Percentiles rank a stretch among this genome's conserved stretches.
These are phyloP conservation scores for Archocentrus centrarchus DNA, from an alignment of 2,113 vertebrate species.

Conservation along the genomic window DNA sequence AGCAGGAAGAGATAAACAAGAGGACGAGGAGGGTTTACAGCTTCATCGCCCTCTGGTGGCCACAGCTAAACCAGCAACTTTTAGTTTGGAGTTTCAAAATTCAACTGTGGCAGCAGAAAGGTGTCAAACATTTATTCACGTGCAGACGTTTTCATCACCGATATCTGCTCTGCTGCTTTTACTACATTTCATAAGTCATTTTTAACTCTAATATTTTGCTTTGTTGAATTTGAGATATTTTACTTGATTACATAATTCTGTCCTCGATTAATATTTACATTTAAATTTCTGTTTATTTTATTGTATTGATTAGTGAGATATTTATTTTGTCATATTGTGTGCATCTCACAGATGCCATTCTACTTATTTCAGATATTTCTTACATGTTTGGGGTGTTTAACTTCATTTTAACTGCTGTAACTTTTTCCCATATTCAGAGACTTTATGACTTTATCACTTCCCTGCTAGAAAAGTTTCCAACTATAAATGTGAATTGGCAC, in stretches of 20 bases:
- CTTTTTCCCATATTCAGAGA: accelerated
- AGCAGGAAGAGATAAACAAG: not conserved
- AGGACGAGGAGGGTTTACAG: not conserved
- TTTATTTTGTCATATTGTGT: not conserved
- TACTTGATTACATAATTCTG: not conserved
- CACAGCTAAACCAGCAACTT: not conserved
- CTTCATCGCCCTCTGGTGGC: not conserved
- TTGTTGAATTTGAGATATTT: not conserved
- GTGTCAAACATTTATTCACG: not conserved
- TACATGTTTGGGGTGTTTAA: not conserved
- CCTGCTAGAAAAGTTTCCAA: too few relatives aligned
- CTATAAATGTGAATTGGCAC: too few relatives aligned
- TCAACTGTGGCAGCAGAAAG: not conserved
- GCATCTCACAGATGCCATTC: not conserved
- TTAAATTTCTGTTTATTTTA: not conserved
- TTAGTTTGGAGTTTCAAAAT: not conserved
- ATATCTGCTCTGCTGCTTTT: too few relatives aligned
- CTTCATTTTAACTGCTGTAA: not conserved
- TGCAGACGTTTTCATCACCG: not conserved
- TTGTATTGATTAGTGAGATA: not conserved
- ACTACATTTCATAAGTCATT: not conserved
- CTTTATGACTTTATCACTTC: not conserved
- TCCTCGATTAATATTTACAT: not conserved
- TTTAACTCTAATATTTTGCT: not conserved
- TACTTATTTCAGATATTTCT: too few relatives aligned